Percentiles rank a stretch among this genome's conserved stretches.
Evolutionary conservation across 2,797 vertebrate genomes (phyloP).

Genomic region (Rachycentron canadum): DNA sequence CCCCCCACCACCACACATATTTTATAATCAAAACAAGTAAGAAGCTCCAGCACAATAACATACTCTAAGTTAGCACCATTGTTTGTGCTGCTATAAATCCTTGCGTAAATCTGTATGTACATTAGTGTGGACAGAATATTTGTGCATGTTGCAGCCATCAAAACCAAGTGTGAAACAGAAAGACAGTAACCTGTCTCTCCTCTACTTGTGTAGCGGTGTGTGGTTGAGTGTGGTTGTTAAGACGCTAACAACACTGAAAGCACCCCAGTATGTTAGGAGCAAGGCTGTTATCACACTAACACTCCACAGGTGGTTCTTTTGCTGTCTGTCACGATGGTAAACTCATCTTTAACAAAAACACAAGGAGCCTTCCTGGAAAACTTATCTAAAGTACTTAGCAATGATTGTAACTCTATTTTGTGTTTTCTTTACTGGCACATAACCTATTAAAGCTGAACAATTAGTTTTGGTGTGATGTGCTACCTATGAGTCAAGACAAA

Average conservation of each 20-base stretch:
- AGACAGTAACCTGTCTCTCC: slow-evolving; percentile 23
- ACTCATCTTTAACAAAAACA: slow-evolving; percentile 20
- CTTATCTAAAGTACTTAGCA: slow-evolving; percentile 14
- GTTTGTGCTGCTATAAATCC: slow-evolving; percentile 7
- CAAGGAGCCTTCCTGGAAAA: background rate
- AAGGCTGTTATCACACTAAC: slow-evolving; percentile 52
- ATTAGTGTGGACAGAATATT: slow-evolving; percentile 49
- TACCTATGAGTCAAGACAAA: slow-evolving; percentile 4
- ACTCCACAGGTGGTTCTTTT: slow-evolving; percentile 49
- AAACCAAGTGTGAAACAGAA: slow-evolving; percentile 41
- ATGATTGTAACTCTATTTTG: background rate
- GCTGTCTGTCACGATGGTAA: slow-evolving; percentile 18
- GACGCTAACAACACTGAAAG: slow-evolving; percentile 25
- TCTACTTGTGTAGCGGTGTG: slow-evolving; percentile 15
- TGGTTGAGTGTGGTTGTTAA: slow-evolving; percentile 31
- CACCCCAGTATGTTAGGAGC: background rate
- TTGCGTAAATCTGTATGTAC: slow-evolving; percentile 5
- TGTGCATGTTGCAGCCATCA: slow-evolving; percentile 41
- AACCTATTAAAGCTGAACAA: slow-evolving; percentile 10
- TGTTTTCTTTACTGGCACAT: slow-evolving; percentile 14
- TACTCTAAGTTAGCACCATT: background rate
- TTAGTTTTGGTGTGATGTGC: background rate
- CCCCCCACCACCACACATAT: too few species aligned
- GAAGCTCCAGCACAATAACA: background rate
- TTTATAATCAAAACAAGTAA: background rate